Base-by-base conservation (phyloP, 2,888 invertebrate genomes). In the Monoplex corrugatus region DNA sequence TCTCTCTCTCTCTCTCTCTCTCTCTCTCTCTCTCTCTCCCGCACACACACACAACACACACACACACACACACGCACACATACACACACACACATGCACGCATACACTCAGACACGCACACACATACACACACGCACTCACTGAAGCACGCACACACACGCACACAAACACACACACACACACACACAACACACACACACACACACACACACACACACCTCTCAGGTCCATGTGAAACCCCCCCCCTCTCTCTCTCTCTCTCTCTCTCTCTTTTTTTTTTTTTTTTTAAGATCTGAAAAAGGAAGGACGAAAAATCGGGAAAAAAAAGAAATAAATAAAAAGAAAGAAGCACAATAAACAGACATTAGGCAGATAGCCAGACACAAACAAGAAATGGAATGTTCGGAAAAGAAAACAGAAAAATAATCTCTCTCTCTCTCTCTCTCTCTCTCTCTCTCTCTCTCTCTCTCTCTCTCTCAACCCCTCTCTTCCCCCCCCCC, bases 1-100 rank as follows among this genome's bases (percentile, higher is more conserved):
- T 63, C 63, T 63, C 63, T 63, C 63, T 63, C 63, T 63, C 63
- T 63, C 63, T 63, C 63, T 63, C 63, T 63, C 63, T 63, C 63
- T 63, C 28, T 19, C 28, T 3, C 63, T 63, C 16, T 23, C 50
- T 16, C 50, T 50, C 50, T 16, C 50, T 50, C 16, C 50, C 50
- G n/a, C 16, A 50, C 50, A 50, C 50, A 50, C 50, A 50, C 50
- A 50, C 85, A 85, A 85, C 45, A 23, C 50, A 50, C 50, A 50
- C 50, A 50, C 50, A 50, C 50, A 50, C 50, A 50, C 50, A 50
- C 57, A 57, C 57, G 57, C 57, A 57, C 57, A 5, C 57, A 57
- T 28, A 57, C 57, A 10, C 57, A 57, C 57, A 57, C 57, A 57
- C 10, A 57, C 57, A 57, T 28, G 28, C 2, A 57, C 10, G 28